Percentiles rank a stretch among this genome's conserved stretches.
phyloP scores from a whole-genome alignment of 2,113 vertebrate genomes.

The Urocynchramus pylzowi region DNA sequence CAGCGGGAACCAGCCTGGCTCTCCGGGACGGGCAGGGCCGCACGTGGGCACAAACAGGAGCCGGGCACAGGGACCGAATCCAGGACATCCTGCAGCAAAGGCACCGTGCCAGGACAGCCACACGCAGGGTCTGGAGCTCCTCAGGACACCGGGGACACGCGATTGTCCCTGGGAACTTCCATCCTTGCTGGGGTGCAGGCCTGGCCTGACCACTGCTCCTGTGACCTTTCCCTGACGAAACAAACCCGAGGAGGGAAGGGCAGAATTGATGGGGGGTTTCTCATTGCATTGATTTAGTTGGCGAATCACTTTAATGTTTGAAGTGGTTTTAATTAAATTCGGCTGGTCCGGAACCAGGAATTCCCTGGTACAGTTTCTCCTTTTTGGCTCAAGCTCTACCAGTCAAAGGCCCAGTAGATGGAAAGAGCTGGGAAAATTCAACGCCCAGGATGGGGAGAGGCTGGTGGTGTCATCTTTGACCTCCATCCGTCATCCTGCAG shows the following conservation, averaged over 20 bases:
- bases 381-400: neutral
- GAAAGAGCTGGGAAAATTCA: neutral
- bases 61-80: fast-evolving
- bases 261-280: neutral
- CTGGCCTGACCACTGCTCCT: fast-evolving
- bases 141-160: neutral
- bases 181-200: fast-evolving
- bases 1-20: neutral
- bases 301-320: neutral
- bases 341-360: neutral
- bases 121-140: fast-evolving
- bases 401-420: neutral
- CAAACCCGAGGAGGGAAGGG: fast-evolving
- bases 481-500: neutral
- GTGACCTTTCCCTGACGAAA: neutral
- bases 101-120: neutral
- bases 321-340: neutral
- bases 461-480: neutral
- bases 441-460: neutral
- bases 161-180: neutral
- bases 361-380: neutral
- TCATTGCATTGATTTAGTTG: neutral
- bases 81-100: neutral
- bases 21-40: neutral
- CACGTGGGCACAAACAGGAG: neutral